Base-by-base conservation (phyloP, 1,140 invertebrate species). In the Limonius californicus region DNA sequence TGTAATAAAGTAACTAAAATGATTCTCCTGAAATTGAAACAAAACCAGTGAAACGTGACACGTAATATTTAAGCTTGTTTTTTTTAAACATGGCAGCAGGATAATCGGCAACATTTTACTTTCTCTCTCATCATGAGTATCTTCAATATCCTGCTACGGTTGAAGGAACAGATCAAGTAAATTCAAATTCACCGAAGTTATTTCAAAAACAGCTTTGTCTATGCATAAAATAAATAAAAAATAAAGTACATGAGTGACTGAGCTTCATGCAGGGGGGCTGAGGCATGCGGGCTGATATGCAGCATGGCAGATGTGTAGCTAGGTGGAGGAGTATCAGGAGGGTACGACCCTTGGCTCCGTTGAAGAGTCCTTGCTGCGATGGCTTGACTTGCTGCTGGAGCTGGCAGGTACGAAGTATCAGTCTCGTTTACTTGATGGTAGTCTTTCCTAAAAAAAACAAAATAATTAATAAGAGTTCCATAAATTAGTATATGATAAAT, bases 401-500 rank as follows among this genome's bases (percentile, higher is more conserved):
- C 67, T 21, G 84, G 83, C 20, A 87, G 84, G 66, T 88, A 79
- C 70, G 85, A 88, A 35, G 87, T 87, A 76, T 89, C 87, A 69
- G 86, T 85, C 69, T 89, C 88, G 70, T 89, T 87, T 59, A 87
- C 85, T 76, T 87, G 84, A 62, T 85, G 81, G 74, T 87, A 87
- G 75, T 88, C 86, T 71, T 83, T 84, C 79, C 87, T 88, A 77
- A 56, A 84, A n/a, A n/a, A n/a, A n/a, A 82, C 50, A 57, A 65
- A 68, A 69, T 18, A 50, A 16, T 39, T n/a, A n/a, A n/a, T n/a
- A n/a, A n/a, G n/a, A n/a, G n/a, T n/a, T n/a, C n/a, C n/a, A n/a
- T n/a, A n/a, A n/a, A n/a, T n/a, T n/a, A n/a, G n/a, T n/a, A n/a
- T n/a, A n/a, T n/a, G n/a, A n/a, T n/a, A n/a, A n/a, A n/a, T n/a